Base-by-base conservation (phyloP, 2,113 vertebrate genomes). In the Xiphophorus maculatus region DNA sequence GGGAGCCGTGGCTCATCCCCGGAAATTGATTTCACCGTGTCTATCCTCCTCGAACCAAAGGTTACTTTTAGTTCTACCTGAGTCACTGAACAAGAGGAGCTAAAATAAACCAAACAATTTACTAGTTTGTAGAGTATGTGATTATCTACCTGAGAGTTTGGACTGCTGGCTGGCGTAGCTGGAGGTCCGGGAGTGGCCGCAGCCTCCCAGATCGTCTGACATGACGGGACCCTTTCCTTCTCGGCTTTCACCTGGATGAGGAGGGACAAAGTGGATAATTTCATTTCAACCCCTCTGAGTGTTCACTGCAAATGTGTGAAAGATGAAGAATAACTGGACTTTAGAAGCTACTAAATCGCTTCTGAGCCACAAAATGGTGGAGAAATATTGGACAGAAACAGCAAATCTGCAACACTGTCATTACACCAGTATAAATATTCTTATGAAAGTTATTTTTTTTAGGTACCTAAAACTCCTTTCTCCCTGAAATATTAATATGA, bases 101-200 rank as follows among this genome's bases (percentile, higher is more conserved):
- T 10, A 28, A 70, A 12, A 1, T 28, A 70, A 63, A 54, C 12
- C 22, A 10, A 1, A 2, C 7, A 1, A 33, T 33, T 29, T 48
- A 5, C 64, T 1, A 13, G 10, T 22, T 22, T 60, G 67, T 4
- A 32, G 27, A 60, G 73, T 32, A 35, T 61, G 25, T 22, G 33
- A 68, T 79, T 9, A 1, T 62, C 35, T 96, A 99, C 98, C 98
- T 96, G 98, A 98, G 70, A 97, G 94, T 95, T 96, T 98, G 74
- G 97, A 99, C 86, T 99, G 97, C 88, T 98, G 98, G 90, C 97
- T 99, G 87, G 98, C 96, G 74, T 98, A 96, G 94, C 97, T 99
- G 74, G 98, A 97, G 30, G 97, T 98, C 84, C 98, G 95, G 63
- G 97, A 98, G 93, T 99, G 98, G 81, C 97, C 96, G 66, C 92